Evolutionary conservation across 2,888 invertebrate species (phyloP).

Genomic region (Orthosia incerta): DNA sequence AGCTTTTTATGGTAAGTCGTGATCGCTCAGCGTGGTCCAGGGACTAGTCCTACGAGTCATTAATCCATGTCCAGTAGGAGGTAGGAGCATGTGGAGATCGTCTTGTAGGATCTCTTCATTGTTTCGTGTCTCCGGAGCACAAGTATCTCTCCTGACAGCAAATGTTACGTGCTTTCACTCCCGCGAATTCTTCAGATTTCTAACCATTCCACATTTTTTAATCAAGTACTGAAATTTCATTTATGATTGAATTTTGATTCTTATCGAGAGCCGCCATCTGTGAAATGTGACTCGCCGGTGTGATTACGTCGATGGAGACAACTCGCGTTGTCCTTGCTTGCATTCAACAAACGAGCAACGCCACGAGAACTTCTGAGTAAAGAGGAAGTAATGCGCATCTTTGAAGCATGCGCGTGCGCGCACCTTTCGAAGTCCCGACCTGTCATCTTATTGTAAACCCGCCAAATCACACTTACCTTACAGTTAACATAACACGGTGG

Average conservation of each 20-base stretch:
- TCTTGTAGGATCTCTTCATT: background rate
- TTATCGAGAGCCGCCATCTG: background rate
- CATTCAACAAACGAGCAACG: background rate
- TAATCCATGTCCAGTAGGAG: no score
- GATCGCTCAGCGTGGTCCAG: background rate
- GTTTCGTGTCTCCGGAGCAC: background rate
- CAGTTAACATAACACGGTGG: conserved; percentile 28
- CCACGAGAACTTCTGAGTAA: background rate
- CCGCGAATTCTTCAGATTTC: background rate
- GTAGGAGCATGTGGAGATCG: no score
- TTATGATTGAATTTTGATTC: background rate
- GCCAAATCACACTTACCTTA: background rate
- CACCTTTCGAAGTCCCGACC: no score
- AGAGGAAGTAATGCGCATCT: conserved; percentile 9
- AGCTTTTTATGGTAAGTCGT: no score
- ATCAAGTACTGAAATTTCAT: background rate
- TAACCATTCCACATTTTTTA: background rate
- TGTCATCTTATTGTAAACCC: no score
- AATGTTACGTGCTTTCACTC: background rate
- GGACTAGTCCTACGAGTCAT: no score
- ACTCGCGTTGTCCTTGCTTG: background rate
- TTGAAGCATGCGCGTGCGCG: background rate
- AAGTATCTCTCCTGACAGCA: background rate
- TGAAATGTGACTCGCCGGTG: no score
- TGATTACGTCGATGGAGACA: background rate